Base-by-base conservation (phyloP, 2,797 vertebrate genomes). In the Helicolenus hilgendorfi region DNA sequence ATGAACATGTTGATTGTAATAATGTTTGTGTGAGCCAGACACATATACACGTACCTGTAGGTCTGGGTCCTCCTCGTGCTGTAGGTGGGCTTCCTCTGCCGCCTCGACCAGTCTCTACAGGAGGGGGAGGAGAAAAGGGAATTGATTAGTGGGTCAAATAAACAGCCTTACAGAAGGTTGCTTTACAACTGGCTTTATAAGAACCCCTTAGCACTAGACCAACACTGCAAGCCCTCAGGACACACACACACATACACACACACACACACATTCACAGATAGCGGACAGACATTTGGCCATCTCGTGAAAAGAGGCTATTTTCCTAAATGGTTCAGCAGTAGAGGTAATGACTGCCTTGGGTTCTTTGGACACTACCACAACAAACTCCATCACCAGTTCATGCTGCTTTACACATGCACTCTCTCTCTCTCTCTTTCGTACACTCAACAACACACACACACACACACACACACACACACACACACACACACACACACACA, bases 11-110 rank as follows among this genome's bases (percentile, higher is more conserved):
- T 76, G 35, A 69, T n/a, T 41, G 4, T 53, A 67, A 77, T 76
- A 18, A 45, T 24, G 22, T 63, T 27, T 41, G 26, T 53, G 14
- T 8, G 58, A n/a, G 11, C 3, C 26, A 58, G 7, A 15, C 4
- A 27, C 7, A 53, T 8, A 35, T 2, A 24, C 11, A 83, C 89
- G 92, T 95, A 99, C 99, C 98, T 99, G 98, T 31, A 99, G 95
- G 87, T 99, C 96, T 78, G 98, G 98, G 92, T 99, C 98, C 84
- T 99, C 99, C 76, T 98, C 98, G 2, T 99, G 99, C 86, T 99
- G 98, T 79, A 99, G 96, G 68, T 99, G 99, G 64, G 99, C 99
- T 85, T 99, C 98, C 91, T 99, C 99, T 63, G 99, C 99, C 62
- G 98, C 99, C 91, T 99, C 98, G 20, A 99, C 99, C 74, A 99